Evolutionary conservation across 2,113 vertebrate species (phyloP), one percentile per base, ranked within the genome.

Genomic region (Melanostigma gelatinosum): DNA sequence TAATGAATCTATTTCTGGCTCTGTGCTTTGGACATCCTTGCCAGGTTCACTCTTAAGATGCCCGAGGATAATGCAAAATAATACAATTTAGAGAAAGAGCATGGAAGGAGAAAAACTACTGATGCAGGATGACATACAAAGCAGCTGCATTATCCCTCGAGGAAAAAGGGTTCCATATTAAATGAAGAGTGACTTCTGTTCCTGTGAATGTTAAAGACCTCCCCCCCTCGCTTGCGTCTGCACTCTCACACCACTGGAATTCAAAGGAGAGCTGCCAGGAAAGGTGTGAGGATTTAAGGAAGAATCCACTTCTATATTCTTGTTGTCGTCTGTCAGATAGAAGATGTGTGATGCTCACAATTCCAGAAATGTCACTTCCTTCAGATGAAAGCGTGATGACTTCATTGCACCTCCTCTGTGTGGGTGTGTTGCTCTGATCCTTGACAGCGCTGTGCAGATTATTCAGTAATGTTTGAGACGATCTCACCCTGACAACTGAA

Each of bases 331-430:
- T 54, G 18, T 58, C 36, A 66, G 52, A 32, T 29, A 32, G 55
- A 67, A 42, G 54, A 73, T 27, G 72, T 62, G 54, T 6, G 61
- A 61, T 8, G 20, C 38, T 66, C 58, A 8, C 62, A 68, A 42
- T 63, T 75, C 6, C 29, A 55, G 38, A n/a, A 40, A 54, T 86
- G 72, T 57, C 3, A 8, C 57, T 44, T 61, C 71, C 46, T 69
- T 68, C 32, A 34, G 73, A 80, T 80, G 54, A 44, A 54, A 86
- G 61, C 63, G 6, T 4, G 44, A 62, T 52, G 74, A 48, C 52
- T 69, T 46, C 46, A 64, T 58, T 11, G 44, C 36, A 6, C 50
- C 77, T 80, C 24, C 46, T 70, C 42, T 6, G 13, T 4, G 8
- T 9, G 1, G 18, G 8, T 29, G 22, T 34, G 34, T 44, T 29